A percentile compares a stretch with the other conserved stretches of the same genome.
These are phyloP conservation scores for Halocaridina rubra DNA, from an alignment of 2,888 invertebrate genomes.

Conservation along the genomic window DNA sequence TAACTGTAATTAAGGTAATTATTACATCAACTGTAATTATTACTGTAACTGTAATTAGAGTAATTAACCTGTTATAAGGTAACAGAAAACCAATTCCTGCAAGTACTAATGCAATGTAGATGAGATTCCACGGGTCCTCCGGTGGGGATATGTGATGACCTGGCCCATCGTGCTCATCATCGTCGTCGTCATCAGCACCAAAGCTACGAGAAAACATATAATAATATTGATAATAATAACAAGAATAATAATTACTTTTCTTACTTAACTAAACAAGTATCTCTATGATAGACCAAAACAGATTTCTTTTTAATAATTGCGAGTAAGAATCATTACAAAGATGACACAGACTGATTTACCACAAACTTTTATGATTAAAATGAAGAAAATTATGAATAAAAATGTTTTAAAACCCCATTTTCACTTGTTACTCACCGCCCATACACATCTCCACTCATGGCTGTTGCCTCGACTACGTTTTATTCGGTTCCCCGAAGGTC, in stretches of 20 bases:
- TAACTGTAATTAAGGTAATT: too few relatives aligned
- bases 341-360: background rate
- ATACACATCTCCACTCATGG: conserved; percentile 4
- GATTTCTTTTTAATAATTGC: background rate
- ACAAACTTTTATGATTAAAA: background rate
- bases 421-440: background rate
- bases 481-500: too few relatives aligned
- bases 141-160: conserved; percentile 64
- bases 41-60: too few relatives aligned
- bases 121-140: conserved; percentile 73
- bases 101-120: conserved; percentile 81
- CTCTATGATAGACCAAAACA: background rate
- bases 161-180: conserved; percentile 49
- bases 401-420: too few relatives aligned
- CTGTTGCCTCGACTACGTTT: too few relatives aligned
- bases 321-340: background rate
- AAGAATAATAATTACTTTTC: background rate
- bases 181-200: conserved; percentile 47
- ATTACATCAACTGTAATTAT: too few relatives aligned
- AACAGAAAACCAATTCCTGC: conserved; percentile 91
- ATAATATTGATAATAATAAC: background rate
- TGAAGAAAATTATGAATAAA: background rate
- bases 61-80: conserved; percentile 86
- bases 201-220: background rate
- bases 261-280: background rate